Percentiles rank a stretch among this genome's conserved stretches.
Evolutionary conservation across 2,888 invertebrate genomes (phyloP).

Genomic region (Archips xylosteana): DNA sequence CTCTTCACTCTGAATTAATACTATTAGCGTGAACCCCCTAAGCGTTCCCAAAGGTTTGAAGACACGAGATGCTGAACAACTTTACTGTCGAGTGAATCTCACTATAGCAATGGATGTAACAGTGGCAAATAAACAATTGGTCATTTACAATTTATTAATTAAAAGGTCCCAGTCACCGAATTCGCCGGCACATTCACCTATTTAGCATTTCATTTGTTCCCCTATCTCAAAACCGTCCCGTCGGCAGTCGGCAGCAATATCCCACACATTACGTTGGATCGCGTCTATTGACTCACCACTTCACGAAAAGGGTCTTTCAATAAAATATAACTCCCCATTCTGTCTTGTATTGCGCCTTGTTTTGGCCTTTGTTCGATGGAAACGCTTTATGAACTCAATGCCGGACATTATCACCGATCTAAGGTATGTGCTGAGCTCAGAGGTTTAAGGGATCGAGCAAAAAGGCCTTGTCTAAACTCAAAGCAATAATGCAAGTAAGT

Average conservation of each 20-base stretch:
- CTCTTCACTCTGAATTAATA: no score
- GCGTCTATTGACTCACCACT: slow-evolving; percentile 84
- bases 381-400: slow-evolving; percentile 2
- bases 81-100: no score
- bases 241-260: slow-evolving; percentile 65
- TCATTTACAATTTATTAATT: not conserved
- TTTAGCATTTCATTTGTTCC: slow-evolving; percentile 37
- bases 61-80: no score
- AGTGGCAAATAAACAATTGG: no score
- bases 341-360: slow-evolving; percentile 67
- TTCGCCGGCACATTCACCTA: slow-evolving; percentile 13
- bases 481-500: no score
- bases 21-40: no score
- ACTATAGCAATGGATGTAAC: no score
- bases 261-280: slow-evolving; percentile 75
- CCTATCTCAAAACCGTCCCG: slow-evolving; percentile 51
- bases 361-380: slow-evolving; percentile 57
- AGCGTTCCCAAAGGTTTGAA: no score
- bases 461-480: not conserved
- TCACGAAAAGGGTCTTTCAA: slow-evolving; percentile 82
- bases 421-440: slow-evolving; percentile 12
- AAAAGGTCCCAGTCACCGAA: not conserved
- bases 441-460: not conserved
- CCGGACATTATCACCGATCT: slow-evolving; percentile 27
- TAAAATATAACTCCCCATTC: slow-evolving; percentile 83